These are phyloP conservation scores for Sebastes schlegelii DNA, from an alignment of 2,113 vertebrate genomes.

Conservation along the genomic window DNA sequence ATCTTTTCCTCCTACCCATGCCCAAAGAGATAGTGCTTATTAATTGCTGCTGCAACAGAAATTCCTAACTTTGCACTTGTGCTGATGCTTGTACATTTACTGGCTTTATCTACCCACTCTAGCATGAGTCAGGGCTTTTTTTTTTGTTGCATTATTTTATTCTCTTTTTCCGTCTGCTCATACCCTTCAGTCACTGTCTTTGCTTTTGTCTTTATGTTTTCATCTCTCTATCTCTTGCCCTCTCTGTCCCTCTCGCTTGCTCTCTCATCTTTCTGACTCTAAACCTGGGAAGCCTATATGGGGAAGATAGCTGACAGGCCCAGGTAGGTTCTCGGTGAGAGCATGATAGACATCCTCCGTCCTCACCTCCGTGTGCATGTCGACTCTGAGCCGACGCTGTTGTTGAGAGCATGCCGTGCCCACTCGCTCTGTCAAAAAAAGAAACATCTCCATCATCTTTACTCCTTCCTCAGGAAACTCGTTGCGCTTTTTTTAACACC, in stretches of 20 bases:
- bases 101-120: conserved; percentile 47
- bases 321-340: conserved; percentile 43
- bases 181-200: conserved; percentile 42
- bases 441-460: conserved; percentile 43
- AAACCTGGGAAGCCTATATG: conserved; percentile 46
- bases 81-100: conserved; percentile 69
- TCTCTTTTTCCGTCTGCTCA: conserved; percentile 27
- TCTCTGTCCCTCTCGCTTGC: conserved; percentile 40
- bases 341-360: conserved; percentile 54
- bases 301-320: conserved; percentile 59
- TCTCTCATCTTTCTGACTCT: conserved; percentile 22
- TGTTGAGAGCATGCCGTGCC: conserved; percentile 33
- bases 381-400: conserved; percentile 6
- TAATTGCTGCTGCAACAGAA: conserved; percentile 64
- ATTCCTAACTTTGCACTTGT: conserved; percentile 55
- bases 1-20: conserved; percentile 44
- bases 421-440: conserved; percentile 27
- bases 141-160: conserved; percentile 33
- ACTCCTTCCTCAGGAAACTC: conserved; percentile 22
- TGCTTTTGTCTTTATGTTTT: conserved; percentile 36
- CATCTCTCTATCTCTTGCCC: conserved; percentile 46
- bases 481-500: background rate
- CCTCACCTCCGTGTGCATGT: conserved; percentile 15
- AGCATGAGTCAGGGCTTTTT: conserved; percentile 50
- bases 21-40: conserved; percentile 39